phyloP scores from a whole-genome alignment of 2,113 vertebrate species.

The Paracanthobrama guichenoti region DNA sequence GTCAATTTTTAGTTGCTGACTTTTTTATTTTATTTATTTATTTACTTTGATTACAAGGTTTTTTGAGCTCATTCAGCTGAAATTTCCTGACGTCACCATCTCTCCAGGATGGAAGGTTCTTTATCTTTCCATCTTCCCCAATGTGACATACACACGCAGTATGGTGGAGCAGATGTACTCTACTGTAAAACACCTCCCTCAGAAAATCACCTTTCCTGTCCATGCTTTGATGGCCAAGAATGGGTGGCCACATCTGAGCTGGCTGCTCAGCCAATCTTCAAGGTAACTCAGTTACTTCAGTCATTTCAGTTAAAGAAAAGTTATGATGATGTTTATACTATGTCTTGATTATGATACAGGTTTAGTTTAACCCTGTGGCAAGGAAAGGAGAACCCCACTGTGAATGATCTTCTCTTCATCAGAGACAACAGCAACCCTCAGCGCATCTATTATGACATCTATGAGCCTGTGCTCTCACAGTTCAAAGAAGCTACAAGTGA shows the following conservation, averaged over 20 bases:
- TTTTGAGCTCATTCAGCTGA: conserved; percentile 75
- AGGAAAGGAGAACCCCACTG: conserved; percentile 66
- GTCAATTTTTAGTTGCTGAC: not conserved
- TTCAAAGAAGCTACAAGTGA: conserved; percentile 79
- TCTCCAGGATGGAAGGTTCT: conserved; percentile 82
- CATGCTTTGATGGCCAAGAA: conserved; percentile 71
- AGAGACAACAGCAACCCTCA: conserved; percentile 78
- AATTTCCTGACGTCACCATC: conserved; percentile 79
- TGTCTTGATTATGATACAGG: conserved; percentile 61
- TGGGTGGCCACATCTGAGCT: conserved; percentile 82
- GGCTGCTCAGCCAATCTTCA: conserved; percentile 81
- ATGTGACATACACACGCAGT: conserved; percentile 67
- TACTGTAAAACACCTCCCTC: conserved; percentile 68
- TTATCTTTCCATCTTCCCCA: conserved; percentile 63
- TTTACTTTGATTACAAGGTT: conserved; percentile 69
- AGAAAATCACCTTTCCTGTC: conserved; percentile 81
- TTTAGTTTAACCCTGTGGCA: conserved; percentile 87
- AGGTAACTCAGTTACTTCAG: conserved; percentile 65
- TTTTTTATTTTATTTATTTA: not conserved
- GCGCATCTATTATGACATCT: conserved; percentile 84
- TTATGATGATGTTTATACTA: not conserved
- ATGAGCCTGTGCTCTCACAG: conserved; percentile 79
- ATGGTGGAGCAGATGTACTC: conserved; percentile 83
- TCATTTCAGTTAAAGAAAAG: not conserved
- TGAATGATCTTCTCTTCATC: conserved; percentile 82